A percentile compares a stretch with the other conserved stretches of the same genome.
phyloP scores from a whole-genome alignment of 2,113 vertebrate species.

The Leptocoma aspasia region DNA sequence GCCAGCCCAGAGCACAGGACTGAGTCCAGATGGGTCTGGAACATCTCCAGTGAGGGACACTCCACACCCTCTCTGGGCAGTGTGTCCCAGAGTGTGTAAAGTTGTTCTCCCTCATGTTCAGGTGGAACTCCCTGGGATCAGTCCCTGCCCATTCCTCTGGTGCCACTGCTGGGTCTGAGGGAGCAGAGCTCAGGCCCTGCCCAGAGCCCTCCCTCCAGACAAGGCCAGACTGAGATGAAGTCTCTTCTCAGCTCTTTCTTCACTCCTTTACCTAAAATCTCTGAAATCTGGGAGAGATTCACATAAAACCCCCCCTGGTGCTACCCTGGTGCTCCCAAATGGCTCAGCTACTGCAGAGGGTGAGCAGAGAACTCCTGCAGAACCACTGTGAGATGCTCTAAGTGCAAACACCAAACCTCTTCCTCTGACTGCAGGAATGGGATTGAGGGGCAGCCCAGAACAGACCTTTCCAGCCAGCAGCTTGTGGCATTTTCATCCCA shows the following conservation, averaged over 20 bases:
- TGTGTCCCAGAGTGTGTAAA: neutral
- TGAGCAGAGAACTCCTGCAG: neutral
- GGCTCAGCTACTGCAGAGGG: neutral
- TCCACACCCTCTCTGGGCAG: neutral
- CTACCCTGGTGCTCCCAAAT: rapidly evolving
- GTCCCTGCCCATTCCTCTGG: neutral
- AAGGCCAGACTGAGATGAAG: neutral
- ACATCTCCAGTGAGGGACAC: neutral
- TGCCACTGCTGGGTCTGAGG: neutral
- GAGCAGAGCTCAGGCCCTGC: neutral
- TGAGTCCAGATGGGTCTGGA: neutral
- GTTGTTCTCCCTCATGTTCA: neutral
- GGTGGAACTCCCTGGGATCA: neutral
- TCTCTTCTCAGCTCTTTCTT: neutral
- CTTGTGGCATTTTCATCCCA: neutral
- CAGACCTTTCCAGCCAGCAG: conserved; percentile 3
- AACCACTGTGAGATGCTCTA: neutral
- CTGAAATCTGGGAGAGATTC: neutral
- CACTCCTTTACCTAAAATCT: neutral
- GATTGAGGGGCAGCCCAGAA: neutral
- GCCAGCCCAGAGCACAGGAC: neutral
- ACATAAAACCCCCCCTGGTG: neutral
- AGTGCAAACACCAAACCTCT: neutral
- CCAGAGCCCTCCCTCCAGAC: neutral
- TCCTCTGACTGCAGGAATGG: neutral